Percentiles rank a stretch among this genome's conserved stretches.
These are phyloP conservation scores for Microtus ochrogaster DNA, from an alignment of 2,113 vertebrate genomes.

Conservation along the genomic window DNA sequence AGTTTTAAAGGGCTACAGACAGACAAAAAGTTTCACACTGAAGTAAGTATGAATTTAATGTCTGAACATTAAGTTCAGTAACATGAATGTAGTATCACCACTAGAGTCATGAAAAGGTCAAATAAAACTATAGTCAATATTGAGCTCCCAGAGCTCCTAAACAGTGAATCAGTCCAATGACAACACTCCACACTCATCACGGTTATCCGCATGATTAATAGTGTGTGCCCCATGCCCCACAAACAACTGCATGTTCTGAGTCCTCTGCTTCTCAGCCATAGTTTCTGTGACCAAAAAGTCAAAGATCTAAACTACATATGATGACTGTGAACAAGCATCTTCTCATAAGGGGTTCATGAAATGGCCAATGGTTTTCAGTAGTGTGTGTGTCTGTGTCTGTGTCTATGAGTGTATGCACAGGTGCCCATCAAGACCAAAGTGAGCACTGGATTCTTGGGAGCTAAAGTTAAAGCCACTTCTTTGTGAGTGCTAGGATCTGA, in stretches of 20 bases:
- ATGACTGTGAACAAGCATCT: not conserved
- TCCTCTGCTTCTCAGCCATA: not conserved
- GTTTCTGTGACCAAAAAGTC: slow-evolving; percentile 9
- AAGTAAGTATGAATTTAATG: slow-evolving; percentile 48
- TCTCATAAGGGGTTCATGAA: not conserved
- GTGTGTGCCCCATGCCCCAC: not conserved
- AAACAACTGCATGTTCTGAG: not conserved
- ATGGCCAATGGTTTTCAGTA: slow-evolving; percentile 18
- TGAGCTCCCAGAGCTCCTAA: not conserved
- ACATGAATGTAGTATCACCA: slow-evolving; percentile 21
- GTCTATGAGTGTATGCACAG: not conserved
- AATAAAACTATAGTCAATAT: not conserved
- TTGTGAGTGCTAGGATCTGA: not conserved
- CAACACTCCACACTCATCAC: not conserved
- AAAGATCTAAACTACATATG: not conserved
- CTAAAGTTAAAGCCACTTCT: not conserved
- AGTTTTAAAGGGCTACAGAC: not conserved
- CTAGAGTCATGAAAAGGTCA: slow-evolving; percentile 29
- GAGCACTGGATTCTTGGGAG: not conserved
- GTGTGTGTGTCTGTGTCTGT: not conserved
- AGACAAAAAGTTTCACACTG: not conserved
- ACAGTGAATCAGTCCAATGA: not conserved
- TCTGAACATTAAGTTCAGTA: not conserved
- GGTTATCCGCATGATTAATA: not conserved
- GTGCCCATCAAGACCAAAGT: not conserved